These are phyloP conservation scores for Dysidea cf. avara DNA, from an alignment of 37 sponge, comb jelly and placozoan genomes.

Conservation along the genomic window DNA sequence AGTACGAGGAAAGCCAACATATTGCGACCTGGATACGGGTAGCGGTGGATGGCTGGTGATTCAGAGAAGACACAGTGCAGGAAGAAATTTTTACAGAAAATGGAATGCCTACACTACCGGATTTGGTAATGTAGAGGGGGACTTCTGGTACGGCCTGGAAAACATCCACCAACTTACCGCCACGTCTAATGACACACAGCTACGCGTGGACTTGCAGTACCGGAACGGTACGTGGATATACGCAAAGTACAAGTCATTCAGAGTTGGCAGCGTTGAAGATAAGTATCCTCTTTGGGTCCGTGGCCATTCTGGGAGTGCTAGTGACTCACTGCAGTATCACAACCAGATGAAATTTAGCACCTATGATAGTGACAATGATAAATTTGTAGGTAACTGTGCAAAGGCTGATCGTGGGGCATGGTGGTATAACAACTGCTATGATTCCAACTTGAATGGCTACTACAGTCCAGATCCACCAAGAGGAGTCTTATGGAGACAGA, in stretches of 20 bases:
- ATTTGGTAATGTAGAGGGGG: conserved; percentile 23
- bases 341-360: conserved; percentile 16
- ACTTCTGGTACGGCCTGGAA: conserved; percentile 59
- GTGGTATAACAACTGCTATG: conserved; percentile 15
- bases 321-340: background rate
- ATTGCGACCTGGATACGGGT: conserved; percentile 59
- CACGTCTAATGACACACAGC: background rate
- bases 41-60: conserved; percentile 66
- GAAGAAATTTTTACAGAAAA: conserved; percentile 11
- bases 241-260: conserved; percentile 20
- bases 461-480: background rate
- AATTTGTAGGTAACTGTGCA: background rate
- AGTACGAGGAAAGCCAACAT: background rate
- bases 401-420: conserved; percentile 17
- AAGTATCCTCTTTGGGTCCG: conserved; percentile 10
- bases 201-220: conserved; percentile 29
- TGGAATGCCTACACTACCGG: conserved; percentile 26
- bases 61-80: conserved; percentile 10
- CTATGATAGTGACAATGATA: background rate
- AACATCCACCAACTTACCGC: conserved; percentile 28
- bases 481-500: too few relatives aligned
- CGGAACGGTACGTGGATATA: conserved; percentile 19
- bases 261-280: background rate
- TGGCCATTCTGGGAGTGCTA: conserved; percentile 8
- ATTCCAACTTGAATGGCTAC: conserved; percentile 25